Evolutionary conservation across 2,888 invertebrate genomes (phyloP).

Genomic region (Leptopilina syphax): DNA sequence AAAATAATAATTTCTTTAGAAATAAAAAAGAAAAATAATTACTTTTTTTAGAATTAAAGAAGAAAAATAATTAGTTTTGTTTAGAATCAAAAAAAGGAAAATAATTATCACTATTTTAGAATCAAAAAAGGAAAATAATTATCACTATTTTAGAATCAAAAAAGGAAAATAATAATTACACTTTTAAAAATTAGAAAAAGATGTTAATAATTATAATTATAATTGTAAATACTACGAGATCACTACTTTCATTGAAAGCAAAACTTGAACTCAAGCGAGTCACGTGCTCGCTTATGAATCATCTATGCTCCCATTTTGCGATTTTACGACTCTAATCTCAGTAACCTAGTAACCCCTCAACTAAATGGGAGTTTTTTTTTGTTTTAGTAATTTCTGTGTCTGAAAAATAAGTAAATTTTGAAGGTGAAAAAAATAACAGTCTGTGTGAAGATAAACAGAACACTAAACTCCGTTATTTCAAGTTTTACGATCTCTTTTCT

Average conservation of each 20-base stretch:
- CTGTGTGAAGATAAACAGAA: constrained; percentile 32
- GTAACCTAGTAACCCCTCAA: constrained; percentile 57
- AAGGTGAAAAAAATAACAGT: neutral
- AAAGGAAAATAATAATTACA: no score
- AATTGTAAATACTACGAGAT: no score
- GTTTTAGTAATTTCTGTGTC: constrained; percentile 44
- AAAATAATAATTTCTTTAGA: no score
- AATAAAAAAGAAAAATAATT: no score
- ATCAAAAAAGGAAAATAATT: no score
- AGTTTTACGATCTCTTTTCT: constrained; percentile 22
- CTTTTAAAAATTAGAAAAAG: no score
- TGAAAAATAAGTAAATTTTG: constrained; percentile 41
- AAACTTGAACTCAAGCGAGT: constrained; percentile 36
- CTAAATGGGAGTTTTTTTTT: constrained; percentile 25
- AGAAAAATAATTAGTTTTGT: no score
- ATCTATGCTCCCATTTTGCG: constrained; percentile 40
- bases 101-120: no score
- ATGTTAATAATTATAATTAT: no score
- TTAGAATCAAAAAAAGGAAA: no score
- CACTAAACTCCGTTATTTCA: constrained; percentile 33
- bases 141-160: no score
- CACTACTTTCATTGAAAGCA: neutral
- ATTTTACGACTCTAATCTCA: constrained; percentile 57
- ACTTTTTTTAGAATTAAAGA: no score
- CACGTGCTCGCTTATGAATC: constrained; percentile 42